Conservation (phyloP, 2,797 vertebrate genomes). For the Tarsius wallacei region DNA sequence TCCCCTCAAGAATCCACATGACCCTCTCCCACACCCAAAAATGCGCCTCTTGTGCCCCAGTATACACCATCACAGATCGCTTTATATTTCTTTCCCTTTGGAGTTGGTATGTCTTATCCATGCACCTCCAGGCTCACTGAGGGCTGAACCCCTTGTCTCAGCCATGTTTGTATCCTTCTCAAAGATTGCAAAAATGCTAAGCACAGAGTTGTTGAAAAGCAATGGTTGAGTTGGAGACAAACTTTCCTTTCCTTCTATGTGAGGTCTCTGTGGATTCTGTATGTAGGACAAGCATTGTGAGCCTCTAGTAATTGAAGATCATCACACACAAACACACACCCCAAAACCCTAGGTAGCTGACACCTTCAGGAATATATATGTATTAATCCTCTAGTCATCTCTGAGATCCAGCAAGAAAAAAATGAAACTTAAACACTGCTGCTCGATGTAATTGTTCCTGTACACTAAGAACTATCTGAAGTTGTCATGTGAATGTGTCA, state of each 20-base stretch:
- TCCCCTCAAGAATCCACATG: not conserved
- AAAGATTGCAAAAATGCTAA: not conserved
- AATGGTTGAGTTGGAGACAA: not conserved
- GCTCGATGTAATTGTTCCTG: not conserved
- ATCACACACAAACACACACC: not conserved
- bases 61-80: not conserved
- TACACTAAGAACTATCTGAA: not conserved
- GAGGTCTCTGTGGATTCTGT: not conserved
- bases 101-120: not conserved
- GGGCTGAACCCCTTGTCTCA: not conserved
- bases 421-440: not conserved
- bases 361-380: not conserved
- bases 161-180: not conserved
- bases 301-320: not conserved
- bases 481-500: not conserved
- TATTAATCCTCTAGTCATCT: not conserved
- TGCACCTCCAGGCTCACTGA: not conserved
- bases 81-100: not conserved
- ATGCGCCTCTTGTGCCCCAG: not conserved
- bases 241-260: not conserved
- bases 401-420: not conserved
- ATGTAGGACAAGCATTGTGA: not conserved
- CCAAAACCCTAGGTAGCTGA: too few relatives aligned
- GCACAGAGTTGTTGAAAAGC: slow-evolving; percentile 1
- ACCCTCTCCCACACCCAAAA: not conserved